Conservation (phyloP, 1,140 invertebrate species). For the Drosophila navojoa region DNA sequence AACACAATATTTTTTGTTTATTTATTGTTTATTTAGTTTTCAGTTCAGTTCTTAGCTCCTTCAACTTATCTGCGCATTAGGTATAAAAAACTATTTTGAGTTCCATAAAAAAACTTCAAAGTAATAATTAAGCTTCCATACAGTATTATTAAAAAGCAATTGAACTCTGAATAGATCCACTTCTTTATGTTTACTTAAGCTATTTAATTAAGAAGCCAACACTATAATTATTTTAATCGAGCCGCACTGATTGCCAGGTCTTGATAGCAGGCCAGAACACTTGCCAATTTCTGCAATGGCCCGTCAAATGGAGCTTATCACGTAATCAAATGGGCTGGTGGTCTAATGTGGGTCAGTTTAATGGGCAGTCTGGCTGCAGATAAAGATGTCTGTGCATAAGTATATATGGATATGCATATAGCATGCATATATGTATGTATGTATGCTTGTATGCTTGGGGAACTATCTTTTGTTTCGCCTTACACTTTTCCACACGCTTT, state of each 20-base stretch:
- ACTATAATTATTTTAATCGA: background rate
- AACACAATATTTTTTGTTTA: too few species aligned
- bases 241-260: background rate
- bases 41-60: too few species aligned
- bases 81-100: too few species aligned
- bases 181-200: background rate
- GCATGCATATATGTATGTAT: background rate
- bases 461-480: background rate
- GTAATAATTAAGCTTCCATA: too few species aligned
- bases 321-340: background rate
- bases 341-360: constrained; percentile 30
- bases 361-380: background rate
- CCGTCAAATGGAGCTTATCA: constrained; percentile 16
- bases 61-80: too few species aligned
- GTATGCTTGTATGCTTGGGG: background rate
- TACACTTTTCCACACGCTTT: constrained; percentile 68
- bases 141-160: too few species aligned
- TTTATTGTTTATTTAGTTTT: too few species aligned
- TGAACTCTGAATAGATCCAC: too few species aligned
- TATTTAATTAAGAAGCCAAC: background rate
- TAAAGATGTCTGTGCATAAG: background rate
- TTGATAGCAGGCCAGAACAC: background rate
- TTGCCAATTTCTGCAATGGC: background rate
- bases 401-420: background rate
- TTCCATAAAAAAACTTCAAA: too few species aligned